A percentile compares a stretch with the other conserved stretches of the same genome.
phyloP scores from a whole-genome alignment of 2,888 invertebrate species.

The Xanthorhoe designata region DNA sequence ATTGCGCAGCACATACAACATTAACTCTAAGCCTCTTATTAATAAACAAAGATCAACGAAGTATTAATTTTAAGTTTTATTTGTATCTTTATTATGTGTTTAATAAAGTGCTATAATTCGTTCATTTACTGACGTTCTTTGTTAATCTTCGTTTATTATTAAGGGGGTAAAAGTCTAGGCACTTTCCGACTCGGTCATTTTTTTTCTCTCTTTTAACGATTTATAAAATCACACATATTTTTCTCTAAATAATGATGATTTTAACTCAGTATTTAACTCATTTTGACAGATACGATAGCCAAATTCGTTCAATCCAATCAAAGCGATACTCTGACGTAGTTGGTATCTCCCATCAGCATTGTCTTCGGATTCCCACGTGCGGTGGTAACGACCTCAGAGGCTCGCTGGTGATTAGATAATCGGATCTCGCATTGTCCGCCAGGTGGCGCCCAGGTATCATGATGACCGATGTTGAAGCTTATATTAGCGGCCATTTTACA shows the following conservation, averaged over 20 bases:
- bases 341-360: conserved; percentile 25
- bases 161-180: too few species aligned
- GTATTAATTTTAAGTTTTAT: too few species aligned
- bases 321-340: conserved; percentile 12
- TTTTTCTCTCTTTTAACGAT: too few species aligned
- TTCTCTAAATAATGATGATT: background rate
- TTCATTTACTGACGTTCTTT: too few species aligned
- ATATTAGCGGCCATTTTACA: background rate
- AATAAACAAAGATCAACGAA: too few species aligned
- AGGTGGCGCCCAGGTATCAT: conserved; percentile 11
- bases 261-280: background rate
- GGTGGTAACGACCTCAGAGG: conserved; percentile 30
- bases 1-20: too few species aligned
- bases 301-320: conserved; percentile 1
- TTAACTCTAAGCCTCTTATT: too few species aligned
- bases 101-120: too few species aligned
- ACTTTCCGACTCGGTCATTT: too few species aligned
- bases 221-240: too few species aligned
- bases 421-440: conserved; percentile 24
- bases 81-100: too few species aligned
- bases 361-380: conserved; percentile 28
- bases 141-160: too few species aligned
- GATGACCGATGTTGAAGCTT: conserved; percentile 2
- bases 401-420: conserved; percentile 26
- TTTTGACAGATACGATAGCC: background rate